Evolutionary conservation across 2,888 invertebrate genomes (phyloP).

Genomic region (Gordius sp.): DNA sequence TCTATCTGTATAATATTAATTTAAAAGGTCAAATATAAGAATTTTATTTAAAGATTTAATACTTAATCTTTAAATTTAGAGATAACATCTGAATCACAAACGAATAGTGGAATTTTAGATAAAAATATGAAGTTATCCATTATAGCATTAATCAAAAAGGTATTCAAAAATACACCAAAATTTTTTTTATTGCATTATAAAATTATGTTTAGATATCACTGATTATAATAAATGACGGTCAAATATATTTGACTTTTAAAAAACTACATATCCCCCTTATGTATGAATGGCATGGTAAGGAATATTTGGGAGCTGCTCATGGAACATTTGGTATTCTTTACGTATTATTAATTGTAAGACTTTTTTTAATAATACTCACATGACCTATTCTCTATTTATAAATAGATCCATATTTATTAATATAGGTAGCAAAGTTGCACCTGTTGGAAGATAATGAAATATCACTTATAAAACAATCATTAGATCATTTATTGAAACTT

Average conservation of each 20-base stretch:
- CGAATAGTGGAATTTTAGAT: too few species aligned
- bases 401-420: background rate
- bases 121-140: too few species aligned
- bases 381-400: background rate
- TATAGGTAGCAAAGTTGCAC: constrained; percentile 19
- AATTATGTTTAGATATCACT: too few species aligned
- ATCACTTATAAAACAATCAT: constrained; percentile 26
- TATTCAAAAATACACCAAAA: too few species aligned
- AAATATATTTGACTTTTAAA: background rate
- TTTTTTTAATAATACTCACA: constrained; percentile 14
- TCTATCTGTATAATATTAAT: too few species aligned
- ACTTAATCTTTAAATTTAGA: too few species aligned
- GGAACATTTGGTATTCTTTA: constrained; percentile 59
- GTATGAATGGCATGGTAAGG: constrained; percentile 59
- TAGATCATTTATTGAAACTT: constrained; percentile 29
- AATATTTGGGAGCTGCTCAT: constrained; percentile 66
- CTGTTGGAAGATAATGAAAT: constrained; percentile 20
- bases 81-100: too few species aligned
- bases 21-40: too few species aligned
- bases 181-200: too few species aligned
- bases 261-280: constrained; percentile 36
- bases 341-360: constrained; percentile 44
- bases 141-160: too few species aligned
- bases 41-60: too few species aligned
- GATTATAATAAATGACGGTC: background rate